Percentiles rank a stretch among this genome's conserved stretches.
These are phyloP conservation scores for Capromys pilorides DNA, from an alignment of 2,797 vertebrate species.

Conservation along the genomic window DNA sequence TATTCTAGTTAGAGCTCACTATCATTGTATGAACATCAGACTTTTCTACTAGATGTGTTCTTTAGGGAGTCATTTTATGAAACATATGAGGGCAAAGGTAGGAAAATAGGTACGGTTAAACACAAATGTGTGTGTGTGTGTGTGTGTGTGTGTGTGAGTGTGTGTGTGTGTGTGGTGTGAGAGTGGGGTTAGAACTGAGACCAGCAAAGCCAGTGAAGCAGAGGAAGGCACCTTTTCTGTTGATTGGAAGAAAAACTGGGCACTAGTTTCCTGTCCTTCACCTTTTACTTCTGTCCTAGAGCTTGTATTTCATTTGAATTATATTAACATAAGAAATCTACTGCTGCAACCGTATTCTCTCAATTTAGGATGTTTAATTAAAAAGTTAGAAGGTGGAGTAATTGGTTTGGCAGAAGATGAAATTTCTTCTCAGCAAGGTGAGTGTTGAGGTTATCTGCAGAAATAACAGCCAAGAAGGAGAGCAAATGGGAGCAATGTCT, in stretches of 20 bases:
- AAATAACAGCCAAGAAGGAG: conserved; percentile 24
- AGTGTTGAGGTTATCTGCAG: conserved; percentile 9
- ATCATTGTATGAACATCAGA: background rate
- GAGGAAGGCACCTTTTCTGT: background rate
- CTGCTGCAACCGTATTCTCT: conserved; percentile 21
- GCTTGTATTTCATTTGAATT: conserved; percentile 74
- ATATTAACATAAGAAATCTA: conserved; percentile 65
- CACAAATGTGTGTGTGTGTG: background rate
- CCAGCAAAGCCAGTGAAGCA: background rate
- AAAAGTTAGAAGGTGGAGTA: conserved; percentile 59
- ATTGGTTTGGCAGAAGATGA: conserved; percentile 29
- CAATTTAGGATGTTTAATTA: conserved; percentile 55
- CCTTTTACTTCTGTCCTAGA: conserved; percentile 60
- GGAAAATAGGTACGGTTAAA: background rate
- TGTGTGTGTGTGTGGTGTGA: fast-evolving
- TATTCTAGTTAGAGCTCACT: background rate
- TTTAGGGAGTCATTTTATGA: background rate
- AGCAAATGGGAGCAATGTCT: background rate
- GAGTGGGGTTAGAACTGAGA: background rate
- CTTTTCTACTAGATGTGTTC: background rate
- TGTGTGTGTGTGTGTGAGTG: background rate
- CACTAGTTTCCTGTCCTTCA: background rate
- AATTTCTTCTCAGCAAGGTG: conserved; percentile 39
- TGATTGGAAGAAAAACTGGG: conserved; percentile 12
- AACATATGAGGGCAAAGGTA: background rate